A percentile compares a stretch with the other conserved stretches of the same genome.
phyloP scores from a whole-genome alignment of 2,113 vertebrate genomes.

The Notarius lentiginosus region DNA sequence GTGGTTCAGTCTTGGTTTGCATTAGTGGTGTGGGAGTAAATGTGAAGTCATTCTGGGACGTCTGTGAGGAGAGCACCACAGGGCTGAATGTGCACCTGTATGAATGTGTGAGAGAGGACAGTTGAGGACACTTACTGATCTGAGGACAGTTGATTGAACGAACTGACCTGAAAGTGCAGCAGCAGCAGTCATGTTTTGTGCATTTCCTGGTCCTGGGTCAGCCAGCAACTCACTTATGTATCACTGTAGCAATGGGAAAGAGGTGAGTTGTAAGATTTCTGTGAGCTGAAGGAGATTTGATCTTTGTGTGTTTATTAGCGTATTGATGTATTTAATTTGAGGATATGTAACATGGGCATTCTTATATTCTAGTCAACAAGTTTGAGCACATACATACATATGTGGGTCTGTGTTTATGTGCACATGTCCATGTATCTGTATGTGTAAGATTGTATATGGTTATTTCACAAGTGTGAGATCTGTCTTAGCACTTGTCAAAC shows the following conservation, averaged over 20 bases:
- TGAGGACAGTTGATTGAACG: constrained; percentile 60
- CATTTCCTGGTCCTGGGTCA: constrained; percentile 86
- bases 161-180: constrained; percentile 57
- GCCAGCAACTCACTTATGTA: constrained; percentile 88
- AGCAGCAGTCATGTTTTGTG: constrained; percentile 85
- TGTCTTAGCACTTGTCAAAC: not conserved
- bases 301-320: not conserved
- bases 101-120: constrained; percentile 61
- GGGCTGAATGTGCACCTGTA: constrained; percentile 73
- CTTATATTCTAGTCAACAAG: not conserved
- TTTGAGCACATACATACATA: not conserved
- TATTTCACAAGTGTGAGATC: not conserved
- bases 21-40: constrained; percentile 87
- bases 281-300: not conserved
- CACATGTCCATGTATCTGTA: not conserved
- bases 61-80: constrained; percentile 64
- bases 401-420: not conserved
- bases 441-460: not conserved
- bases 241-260: constrained; percentile 90
- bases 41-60: constrained; percentile 79
- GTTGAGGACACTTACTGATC: constrained; percentile 61
- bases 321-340: not conserved
- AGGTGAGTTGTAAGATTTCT: constrained; percentile 74
- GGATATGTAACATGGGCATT: not conserved
- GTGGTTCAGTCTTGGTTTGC: constrained; percentile 93